Evolutionary conservation across 2,113 vertebrate species (phyloP), one percentile per base, ranked within the genome.

Genomic region (Neofelis nebulosa): DNA sequence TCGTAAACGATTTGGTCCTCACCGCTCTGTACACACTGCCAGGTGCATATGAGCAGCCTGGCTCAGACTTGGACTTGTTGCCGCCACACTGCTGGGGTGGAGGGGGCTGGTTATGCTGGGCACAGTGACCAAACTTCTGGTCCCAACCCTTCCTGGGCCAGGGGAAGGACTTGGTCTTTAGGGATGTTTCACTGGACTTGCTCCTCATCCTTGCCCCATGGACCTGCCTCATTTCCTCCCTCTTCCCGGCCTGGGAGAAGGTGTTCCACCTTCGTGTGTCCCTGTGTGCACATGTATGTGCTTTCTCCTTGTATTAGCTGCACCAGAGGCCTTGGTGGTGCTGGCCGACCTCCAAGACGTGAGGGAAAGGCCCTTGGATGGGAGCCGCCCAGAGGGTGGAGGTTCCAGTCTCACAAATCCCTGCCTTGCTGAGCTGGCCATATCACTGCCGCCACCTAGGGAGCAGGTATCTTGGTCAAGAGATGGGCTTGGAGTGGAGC

Each of bases 391-490:
- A 18, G 12, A 83, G 89, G 69, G 63, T 83, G 78, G 79, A 93
- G 18, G 18, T 18, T 52, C 21, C 33, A 6, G 55, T 45, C 27
- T 80, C 27, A 7, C 31, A 79, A 81, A 41, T 80, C 55, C 45
- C 55, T 80, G 66, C 25, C 38, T 89, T 79, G 41, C 95, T 66
- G 45, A 83, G 41, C 36, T 7, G 25, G 21, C 74, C 48, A 83
- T 29, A 95, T 92, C 38, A n/a, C 19, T 36, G 45, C 81, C 80
- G 50, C 31, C 50, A 91, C 36, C 57, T 90, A 79, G 73, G 38
- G 45, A 89, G 45, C 48, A 18, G 88, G 45, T 36, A 14, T 91
- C 48, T 33, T 66, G 73, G 65, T 74, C 25, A 36, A 78, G 33
- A 88, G 52, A 83, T 29, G 79, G 63, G 33, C 15, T 93, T 68